Evolutionary conservation across 2,113 vertebrate genomes (phyloP), one percentile per base, ranked within the genome.

Genomic region (Thomomys bottae): DNA sequence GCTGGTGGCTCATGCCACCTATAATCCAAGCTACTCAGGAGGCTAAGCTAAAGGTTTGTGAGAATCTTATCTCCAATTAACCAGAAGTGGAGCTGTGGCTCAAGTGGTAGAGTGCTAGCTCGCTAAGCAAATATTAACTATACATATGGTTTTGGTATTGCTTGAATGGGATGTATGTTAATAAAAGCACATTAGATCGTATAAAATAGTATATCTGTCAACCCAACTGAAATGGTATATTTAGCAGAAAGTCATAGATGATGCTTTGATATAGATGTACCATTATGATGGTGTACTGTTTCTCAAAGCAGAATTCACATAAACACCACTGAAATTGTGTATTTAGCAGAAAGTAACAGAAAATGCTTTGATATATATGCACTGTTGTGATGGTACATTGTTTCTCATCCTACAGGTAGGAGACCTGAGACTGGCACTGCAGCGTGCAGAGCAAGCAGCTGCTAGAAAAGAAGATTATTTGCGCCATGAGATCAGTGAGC

Each of bases 381-480:
- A 54, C 61, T 6, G 81, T 2, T 63, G 4, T 81, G 45, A 67
- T 18, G 54, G 45, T 63, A 11, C n/a, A 1, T n/a, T 79, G 20
- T 73, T 75, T 88, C 18, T 86, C 54, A 59, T 92, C 73, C 0
- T 91, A 68, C 72, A 99, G 99, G 99, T 99, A 91, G 97, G 98
- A 73, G 99, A 99, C 96, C 97, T 99, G 93, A 98, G 99, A 93
- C 11, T 99, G 94, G 98, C 99, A 0, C 95, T 99, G 91, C 99
- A 99, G 89, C 98, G 99, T 79, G 98, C 99, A 38, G 99, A 99
- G 84, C 99, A 99, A 86, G 98, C 99, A 89, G 98, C 99, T 97
- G 99, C 98, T 71, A 98, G 99, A 71, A 99, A 99, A 95, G 99
- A 99, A 95, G 99, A 99, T 97, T 99, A 99, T 97, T 97, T 99